These are phyloP conservation scores for Cryptotermes secundus DNA, from an alignment of 1,140 invertebrate species.

Conservation along the genomic window DNA sequence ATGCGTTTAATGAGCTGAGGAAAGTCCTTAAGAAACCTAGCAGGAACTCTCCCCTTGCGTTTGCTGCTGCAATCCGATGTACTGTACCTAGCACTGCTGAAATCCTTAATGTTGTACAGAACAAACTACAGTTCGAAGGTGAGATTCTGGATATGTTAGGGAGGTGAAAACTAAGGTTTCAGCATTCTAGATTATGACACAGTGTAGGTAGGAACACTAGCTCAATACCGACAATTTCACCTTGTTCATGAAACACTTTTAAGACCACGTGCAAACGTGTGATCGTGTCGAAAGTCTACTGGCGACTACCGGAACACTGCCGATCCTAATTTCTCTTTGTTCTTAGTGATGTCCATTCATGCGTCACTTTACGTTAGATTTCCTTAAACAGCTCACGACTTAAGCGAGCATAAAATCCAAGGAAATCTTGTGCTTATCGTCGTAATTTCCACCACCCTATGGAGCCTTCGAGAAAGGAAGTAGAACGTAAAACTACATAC, in stretches of 20 bases:
- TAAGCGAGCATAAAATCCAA: no score
- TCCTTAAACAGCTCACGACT: no score
- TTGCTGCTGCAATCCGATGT: not conserved
- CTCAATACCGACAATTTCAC: no score
- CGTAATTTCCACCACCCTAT: no score
- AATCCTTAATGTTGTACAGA: not conserved
- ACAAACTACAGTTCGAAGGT: not conserved
- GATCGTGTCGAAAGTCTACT: not conserved
- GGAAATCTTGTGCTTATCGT: no score
- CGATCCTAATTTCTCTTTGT: not conserved
- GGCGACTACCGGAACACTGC: not conserved
- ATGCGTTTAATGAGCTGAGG: not conserved
- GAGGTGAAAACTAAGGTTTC: no score
- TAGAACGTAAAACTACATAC: no score
- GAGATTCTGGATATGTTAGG: no score
- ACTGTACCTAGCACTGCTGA: not conserved
- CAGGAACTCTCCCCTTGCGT: not conserved
- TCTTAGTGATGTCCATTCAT: not conserved
- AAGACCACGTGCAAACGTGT: not conserved
- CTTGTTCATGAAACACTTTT: no score
- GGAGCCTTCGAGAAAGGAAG: no score
- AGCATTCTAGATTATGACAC: not conserved
- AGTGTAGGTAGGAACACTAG: no score
- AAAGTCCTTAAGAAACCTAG: not conserved
- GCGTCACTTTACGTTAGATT: not conserved